Evolutionary conservation across 1,140 invertebrate species (phyloP), one percentile per base, ranked within the genome.

Genomic region (Andrena cerasifolii): DNA sequence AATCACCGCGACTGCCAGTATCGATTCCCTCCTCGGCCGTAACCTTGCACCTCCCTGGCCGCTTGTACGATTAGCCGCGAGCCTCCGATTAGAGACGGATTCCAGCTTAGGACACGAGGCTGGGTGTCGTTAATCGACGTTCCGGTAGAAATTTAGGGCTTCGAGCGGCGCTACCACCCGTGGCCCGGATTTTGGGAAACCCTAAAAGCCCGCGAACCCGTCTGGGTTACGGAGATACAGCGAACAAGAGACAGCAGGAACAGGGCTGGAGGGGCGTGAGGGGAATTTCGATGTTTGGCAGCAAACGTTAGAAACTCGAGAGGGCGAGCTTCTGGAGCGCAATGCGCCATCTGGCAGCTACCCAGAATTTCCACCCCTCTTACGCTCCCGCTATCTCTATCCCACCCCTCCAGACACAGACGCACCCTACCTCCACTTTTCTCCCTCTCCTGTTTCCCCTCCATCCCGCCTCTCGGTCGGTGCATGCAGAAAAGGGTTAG

Each of bases 321-420:
- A n/a, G 75, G 77, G 53, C 33, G 79, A 78, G 63, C 49, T 79
- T 82, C 62, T 74, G 53, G 63, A 65, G 79, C 82, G 79, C 79
- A 82, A 78, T 84, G 79, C 82, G 82, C 79, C 82, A 84, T 84
- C 79, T 84, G 82, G 82, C 82, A 84, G 63, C 67, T 84, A 59
- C 74, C 82, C 82, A 83, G 79, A 78, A 83, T 81, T 78, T 67
- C 79, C 76, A 79, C 53, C 67, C 43, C 67, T 73, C 61, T 40
- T 24, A n/a, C 31, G 0, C 45, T 18, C 18, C 33, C 24, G 12
- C 76, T 62, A 49, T 81, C 79, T 78, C 79, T 66, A 21, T 78
- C 66, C 4, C 49, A 51, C 26, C 16, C 14, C 24, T 10, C 18
- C 8, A n/a, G 12, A 56, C 62, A 53, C 33, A 12, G 72, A 58